A percentile compares a stretch with the other conserved stretches of the same genome.
These are phyloP conservation scores for Apostichopus californicus DNA, from an alignment of 35 echinoderm and acorn worm species.

Conservation along the genomic window DNA sequence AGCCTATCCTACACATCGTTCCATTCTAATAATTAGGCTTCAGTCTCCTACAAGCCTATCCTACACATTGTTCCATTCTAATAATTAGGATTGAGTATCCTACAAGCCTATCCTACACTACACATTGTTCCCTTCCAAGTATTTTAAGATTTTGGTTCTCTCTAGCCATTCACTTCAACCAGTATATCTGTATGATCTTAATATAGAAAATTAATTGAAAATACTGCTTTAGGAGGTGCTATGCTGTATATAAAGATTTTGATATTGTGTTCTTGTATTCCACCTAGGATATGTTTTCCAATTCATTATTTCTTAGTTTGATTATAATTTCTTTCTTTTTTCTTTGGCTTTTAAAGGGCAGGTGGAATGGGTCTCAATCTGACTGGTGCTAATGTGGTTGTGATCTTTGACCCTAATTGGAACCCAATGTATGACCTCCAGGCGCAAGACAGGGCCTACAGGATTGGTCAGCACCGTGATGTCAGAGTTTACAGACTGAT, in stretches of 20 bases:
- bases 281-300: background rate
- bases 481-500: slow-evolving; percentile 87
- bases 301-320: background rate
- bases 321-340: background rate
- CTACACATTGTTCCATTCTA: too few relatives aligned
- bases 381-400: slow-evolving; percentile 92
- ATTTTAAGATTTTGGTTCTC: too few relatives aligned
- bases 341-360: slow-evolving; percentile 57
- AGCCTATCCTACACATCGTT: too few relatives aligned
- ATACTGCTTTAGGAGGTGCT: background rate
- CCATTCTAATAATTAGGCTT: too few relatives aligned
- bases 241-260: background rate
- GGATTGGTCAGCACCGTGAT: slow-evolving; percentile 95
- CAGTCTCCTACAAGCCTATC: too few relatives aligned
- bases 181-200: too few relatives aligned
- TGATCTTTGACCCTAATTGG: slow-evolving; percentile 97
- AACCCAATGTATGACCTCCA: slow-evolving; percentile 95
- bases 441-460: slow-evolving; percentile 93
- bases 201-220: too few relatives aligned
- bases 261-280: background rate
- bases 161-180: too few relatives aligned
- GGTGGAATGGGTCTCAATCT: slow-evolving; percentile 94
- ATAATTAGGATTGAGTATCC: too few relatives aligned
- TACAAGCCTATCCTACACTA: too few relatives aligned
- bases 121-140: too few relatives aligned